phyloP scores from a whole-genome alignment of 2,113 vertebrate genomes.

The Ochotona princeps region DNA sequence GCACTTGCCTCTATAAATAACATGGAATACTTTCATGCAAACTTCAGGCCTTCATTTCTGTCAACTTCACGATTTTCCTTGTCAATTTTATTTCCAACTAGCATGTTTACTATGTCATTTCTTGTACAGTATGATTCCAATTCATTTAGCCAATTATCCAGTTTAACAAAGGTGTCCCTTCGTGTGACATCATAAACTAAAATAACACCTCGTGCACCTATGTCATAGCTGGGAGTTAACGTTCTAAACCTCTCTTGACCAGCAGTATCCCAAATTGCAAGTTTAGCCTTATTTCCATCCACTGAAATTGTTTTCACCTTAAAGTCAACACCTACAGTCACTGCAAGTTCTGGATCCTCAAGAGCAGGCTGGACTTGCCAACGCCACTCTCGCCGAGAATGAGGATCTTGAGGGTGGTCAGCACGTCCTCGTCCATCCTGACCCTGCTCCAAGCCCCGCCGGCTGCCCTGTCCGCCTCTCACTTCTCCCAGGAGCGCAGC shows the following conservation, averaged over 20 bases:
- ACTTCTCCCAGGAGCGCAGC: too few relatives aligned
- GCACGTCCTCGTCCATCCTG: too few relatives aligned
- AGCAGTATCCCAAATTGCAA: conserved; percentile 93
- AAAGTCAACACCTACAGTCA: conserved; percentile 93
- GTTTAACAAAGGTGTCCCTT: conserved; percentile 95
- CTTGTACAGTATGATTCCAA: conserved; percentile 97
- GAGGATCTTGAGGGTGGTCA: too few relatives aligned
- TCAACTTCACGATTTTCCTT: conserved; percentile 97
- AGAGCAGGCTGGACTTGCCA: too few relatives aligned
- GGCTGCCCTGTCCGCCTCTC: too few relatives aligned
- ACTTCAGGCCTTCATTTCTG: conserved; percentile 96
- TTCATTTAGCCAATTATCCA: conserved; percentile 98
- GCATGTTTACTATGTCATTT: conserved; percentile 98
- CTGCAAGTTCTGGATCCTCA: too few relatives aligned
- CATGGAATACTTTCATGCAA: conserved; percentile 99
- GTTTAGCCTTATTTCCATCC: conserved; percentile 96
- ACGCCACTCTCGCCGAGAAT: too few relatives aligned
- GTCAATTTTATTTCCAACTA: conserved; percentile 98
- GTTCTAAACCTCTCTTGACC: conserved; percentile 88
- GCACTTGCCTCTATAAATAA: conserved; percentile 99
- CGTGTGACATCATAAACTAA: conserved; percentile 96
- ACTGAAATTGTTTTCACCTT: conserved; percentile 98
- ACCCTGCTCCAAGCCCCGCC: too few relatives aligned
- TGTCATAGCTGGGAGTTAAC: conserved; percentile 97
- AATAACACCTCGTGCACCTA: conserved; percentile 98